Conservation (phyloP, 2,113 vertebrate species). For the Carollia perspicillata region DNA sequence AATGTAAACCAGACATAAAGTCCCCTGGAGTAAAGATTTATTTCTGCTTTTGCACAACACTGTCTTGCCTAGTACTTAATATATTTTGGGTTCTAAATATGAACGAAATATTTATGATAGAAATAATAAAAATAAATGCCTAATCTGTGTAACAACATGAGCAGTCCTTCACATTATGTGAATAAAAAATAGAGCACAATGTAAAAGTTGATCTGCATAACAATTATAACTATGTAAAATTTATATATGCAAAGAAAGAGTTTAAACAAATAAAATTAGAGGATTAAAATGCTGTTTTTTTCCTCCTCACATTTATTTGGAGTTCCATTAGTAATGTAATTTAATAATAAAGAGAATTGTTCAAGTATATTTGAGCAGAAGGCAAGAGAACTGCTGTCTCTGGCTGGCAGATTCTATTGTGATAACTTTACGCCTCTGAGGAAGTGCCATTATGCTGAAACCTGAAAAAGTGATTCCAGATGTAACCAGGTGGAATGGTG, state of each 20-base stretch:
- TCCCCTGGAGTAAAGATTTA: background rate
- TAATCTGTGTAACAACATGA: background rate
- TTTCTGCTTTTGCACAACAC: background rate
- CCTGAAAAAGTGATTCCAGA: background rate
- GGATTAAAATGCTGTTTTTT: background rate
- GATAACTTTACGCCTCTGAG: background rate
- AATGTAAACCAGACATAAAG: background rate
- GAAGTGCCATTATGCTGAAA: background rate
- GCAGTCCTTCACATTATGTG: background rate
- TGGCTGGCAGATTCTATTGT: too few species aligned
- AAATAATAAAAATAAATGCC: background rate
- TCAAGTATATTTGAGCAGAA: background rate
- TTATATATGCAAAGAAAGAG: background rate
- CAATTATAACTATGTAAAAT: background rate
- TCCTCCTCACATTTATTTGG: background rate
- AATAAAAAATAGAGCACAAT: background rate
- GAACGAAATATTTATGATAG: background rate
- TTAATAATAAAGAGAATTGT: background rate
- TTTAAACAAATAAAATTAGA: background rate
- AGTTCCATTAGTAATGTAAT: background rate
- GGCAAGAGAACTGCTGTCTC: background rate
- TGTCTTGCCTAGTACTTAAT: background rate
- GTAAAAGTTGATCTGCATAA: background rate
- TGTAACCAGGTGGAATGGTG: background rate
- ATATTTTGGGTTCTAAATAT: background rate